Evolutionary conservation across 2,113 vertebrate species (phyloP).

Genomic region (Picathartes gymnocephalus): DNA sequence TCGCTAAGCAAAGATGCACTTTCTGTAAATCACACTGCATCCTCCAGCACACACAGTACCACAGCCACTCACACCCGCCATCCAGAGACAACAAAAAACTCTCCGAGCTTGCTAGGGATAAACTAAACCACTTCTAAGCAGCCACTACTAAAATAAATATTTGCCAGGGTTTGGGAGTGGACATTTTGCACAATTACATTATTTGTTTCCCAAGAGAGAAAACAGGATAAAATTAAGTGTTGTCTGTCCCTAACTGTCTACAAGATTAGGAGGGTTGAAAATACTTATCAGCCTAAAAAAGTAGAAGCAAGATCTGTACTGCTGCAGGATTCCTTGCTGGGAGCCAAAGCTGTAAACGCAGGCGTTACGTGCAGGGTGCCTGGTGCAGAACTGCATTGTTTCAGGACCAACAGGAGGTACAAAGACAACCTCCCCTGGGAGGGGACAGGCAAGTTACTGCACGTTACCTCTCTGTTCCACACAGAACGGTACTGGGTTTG

Average conservation of each 20-base stretch:
- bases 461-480: constrained; percentile 46
- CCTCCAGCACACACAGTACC: background rate
- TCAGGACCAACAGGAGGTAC: constrained; percentile 62
- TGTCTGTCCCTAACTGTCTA: constrained; percentile 40
- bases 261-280: constrained; percentile 62
- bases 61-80: constrained; percentile 33
- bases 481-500: background rate
- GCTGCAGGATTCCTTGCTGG: constrained; percentile 64
- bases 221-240: constrained; percentile 9
- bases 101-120: background rate
- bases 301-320: constrained; percentile 61
- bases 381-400: constrained; percentile 63
- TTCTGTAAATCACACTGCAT: constrained; percentile 24
- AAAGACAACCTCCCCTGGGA: constrained; percentile 51
- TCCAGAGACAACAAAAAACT: constrained; percentile 18
- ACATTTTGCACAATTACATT: constrained; percentile 26
- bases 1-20: constrained; percentile 17
- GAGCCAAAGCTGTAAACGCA: constrained; percentile 57
- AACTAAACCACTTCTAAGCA: constrained; percentile 2
- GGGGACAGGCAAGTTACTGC: constrained; percentile 36
- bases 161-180: constrained; percentile 48
- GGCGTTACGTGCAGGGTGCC: constrained; percentile 45
- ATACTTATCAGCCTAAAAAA: constrained; percentile 57
- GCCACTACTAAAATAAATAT: constrained; percentile 48
- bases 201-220: background rate